Percentiles rank a stretch among this genome's conserved stretches.
These are phyloP conservation scores for Rhinatrema bivittatum DNA, from an alignment of 2,797 vertebrate species.

Conservation along the genomic window DNA sequence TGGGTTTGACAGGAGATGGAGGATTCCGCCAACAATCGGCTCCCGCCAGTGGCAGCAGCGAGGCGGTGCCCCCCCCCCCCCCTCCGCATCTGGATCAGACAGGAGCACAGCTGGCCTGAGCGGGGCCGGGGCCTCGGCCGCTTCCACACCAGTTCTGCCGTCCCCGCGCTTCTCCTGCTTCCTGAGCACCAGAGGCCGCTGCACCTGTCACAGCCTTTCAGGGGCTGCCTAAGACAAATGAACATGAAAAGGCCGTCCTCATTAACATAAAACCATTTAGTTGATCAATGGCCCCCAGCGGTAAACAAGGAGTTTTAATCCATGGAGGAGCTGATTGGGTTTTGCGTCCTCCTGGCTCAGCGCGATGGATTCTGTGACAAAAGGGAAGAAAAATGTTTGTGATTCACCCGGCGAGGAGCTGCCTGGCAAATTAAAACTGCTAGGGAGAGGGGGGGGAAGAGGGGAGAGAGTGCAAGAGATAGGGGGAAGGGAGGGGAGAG, in stretches of 20 bases:
- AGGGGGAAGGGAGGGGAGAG: slow-evolving; percentile 2
- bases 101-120: too few species aligned
- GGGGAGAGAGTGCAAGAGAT: neutral
- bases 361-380: slow-evolving; percentile 22
- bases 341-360: slow-evolving; percentile 18
- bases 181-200: too few species aligned
- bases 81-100: too few species aligned
- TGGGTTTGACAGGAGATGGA: too few species aligned
- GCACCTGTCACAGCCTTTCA: slow-evolving; percentile 29
- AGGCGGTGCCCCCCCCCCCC: too few species aligned
- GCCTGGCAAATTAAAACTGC: slow-evolving; percentile 31
- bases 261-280: slow-evolving; percentile 38
- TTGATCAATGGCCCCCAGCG: slow-evolving; percentile 32
- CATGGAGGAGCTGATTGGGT: slow-evolving; percentile 28
- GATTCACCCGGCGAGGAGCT: slow-evolving; percentile 23
- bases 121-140: too few species aligned
- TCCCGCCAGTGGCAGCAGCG: too few species aligned
- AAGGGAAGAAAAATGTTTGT: slow-evolving; percentile 30
- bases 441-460: neutral
- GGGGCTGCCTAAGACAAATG: slow-evolving; percentile 29
- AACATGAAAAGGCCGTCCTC: slow-evolving; percentile 19
- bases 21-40: too few species aligned
- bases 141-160: too few species aligned
- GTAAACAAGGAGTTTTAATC: slow-evolving; percentile 37
- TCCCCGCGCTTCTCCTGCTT: too few species aligned